Percentiles rank a stretch among this genome's conserved stretches.
Conservation (phyloP, 2,113 vertebrate species). For the Xiphophorus hellerii region DNA sequence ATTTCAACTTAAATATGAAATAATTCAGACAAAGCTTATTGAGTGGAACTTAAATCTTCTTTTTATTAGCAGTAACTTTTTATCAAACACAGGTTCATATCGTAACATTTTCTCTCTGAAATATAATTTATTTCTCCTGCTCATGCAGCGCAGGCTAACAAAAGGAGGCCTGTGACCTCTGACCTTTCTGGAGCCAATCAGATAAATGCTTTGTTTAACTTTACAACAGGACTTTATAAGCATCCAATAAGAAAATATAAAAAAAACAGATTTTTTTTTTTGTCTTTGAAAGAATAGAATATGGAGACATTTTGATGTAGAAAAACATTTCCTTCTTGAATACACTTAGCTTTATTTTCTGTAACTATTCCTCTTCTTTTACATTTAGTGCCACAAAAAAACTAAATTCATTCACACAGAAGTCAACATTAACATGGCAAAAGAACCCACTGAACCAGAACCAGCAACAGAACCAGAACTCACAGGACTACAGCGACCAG, state of each 20-base stretch:
- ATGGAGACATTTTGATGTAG: slow-evolving; percentile 50
- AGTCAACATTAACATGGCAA: slow-evolving; percentile 55
- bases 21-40: not conserved
- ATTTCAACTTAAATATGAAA: not conserved
- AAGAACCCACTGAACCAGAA: slow-evolving; percentile 10
- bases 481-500: slow-evolving; percentile 78
- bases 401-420: slow-evolving; percentile 32
- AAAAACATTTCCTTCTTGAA: slow-evolving; percentile 36
- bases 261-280: slow-evolving; percentile 37
- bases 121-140: slow-evolving; percentile 42
- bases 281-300: slow-evolving; percentile 52
- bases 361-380: slow-evolving; percentile 10
- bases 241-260: slow-evolving; percentile 71
- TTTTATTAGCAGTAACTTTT: slow-evolving; percentile 56
- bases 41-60: slow-evolving; percentile 21
- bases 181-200: slow-evolving; percentile 48
- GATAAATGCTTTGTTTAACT: slow-evolving; percentile 43
- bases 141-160: slow-evolving; percentile 56
- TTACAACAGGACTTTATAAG: slow-evolving; percentile 50
- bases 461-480: slow-evolving; percentile 41
- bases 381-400: slow-evolving; percentile 26
- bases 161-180: slow-evolving; percentile 30
- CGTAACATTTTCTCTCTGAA: slow-evolving; percentile 44
- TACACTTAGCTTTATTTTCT: slow-evolving; percentile 17
- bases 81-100: slow-evolving; percentile 65